Percentiles rank a stretch among this genome's conserved stretches.
Conservation (phyloP, 2,888 invertebrate species). For the Agriopis aurantiaria region DNA sequence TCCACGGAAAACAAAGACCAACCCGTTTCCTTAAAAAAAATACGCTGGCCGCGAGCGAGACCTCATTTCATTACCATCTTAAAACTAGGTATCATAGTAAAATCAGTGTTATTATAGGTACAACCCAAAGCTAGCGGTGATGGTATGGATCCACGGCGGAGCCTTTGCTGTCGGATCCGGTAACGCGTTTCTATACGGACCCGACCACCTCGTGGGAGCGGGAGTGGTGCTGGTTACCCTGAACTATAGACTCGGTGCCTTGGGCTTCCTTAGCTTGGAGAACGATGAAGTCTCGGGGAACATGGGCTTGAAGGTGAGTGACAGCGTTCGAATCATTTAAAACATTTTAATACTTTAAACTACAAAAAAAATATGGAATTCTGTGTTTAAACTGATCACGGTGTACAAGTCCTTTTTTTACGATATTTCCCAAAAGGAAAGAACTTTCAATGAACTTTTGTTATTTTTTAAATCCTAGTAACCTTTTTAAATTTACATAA, state of each 20-base stretch:
- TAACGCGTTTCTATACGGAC: conserved; percentile 88
- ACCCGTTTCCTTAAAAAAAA: too few species aligned
- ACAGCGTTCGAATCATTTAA: neutral
- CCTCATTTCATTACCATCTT: neutral
- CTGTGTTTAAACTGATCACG: too few species aligned
- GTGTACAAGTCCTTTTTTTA: too few species aligned
- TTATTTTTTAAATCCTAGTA: too few species aligned
- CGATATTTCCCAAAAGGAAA: too few species aligned
- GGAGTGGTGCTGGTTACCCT: conserved; percentile 88
- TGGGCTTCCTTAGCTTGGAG: conserved; percentile 88
- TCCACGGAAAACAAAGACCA: too few species aligned
- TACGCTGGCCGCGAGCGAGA: too few species aligned
- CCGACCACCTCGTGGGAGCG: conserved; percentile 87
- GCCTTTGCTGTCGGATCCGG: conserved; percentile 88
- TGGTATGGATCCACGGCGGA: conserved; percentile 90
- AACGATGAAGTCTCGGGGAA: conserved; percentile 88
- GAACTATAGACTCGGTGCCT: conserved; percentile 87
- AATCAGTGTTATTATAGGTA: conserved; percentile 61
- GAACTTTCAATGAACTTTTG: too few species aligned
- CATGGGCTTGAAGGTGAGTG: conserved; percentile 86
- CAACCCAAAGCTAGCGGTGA: conserved; percentile 86
- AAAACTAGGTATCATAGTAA: neutral
- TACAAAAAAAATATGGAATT: too few species aligned
- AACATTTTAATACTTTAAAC: too few species aligned
- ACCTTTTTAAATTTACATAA: too few species aligned